Percentiles rank a stretch among this genome's conserved stretches.
These are phyloP conservation scores for Pithys albifrons DNA, from an alignment of 2,113 vertebrate species.

Conservation along the genomic window DNA sequence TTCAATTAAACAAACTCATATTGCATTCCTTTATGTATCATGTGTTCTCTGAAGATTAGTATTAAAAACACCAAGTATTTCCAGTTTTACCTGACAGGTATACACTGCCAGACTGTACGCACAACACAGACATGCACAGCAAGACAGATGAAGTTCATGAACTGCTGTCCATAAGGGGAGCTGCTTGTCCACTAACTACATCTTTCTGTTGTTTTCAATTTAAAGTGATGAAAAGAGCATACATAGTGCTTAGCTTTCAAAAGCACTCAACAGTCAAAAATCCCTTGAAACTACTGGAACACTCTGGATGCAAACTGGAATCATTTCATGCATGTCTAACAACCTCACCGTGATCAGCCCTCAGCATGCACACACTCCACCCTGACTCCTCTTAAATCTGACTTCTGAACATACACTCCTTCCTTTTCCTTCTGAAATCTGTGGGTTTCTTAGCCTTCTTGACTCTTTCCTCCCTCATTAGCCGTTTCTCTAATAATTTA, in stretches of 20 bases:
- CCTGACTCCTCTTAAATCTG: background rate
- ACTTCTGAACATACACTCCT: background rate
- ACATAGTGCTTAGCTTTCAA: background rate
- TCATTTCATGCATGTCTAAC: background rate
- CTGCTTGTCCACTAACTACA: background rate
- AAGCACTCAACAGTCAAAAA: background rate
- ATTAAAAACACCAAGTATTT: background rate
- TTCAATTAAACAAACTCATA: background rate
- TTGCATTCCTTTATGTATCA: background rate
- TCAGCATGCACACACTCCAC: background rate
- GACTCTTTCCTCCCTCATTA: background rate
- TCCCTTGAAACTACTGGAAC: background rate
- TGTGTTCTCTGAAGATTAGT: background rate
- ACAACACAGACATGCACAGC: background rate
- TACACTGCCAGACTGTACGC: background rate
- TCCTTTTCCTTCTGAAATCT: background rate
- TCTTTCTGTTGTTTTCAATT: background rate
- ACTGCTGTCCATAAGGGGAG: background rate
- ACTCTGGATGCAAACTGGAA: background rate
- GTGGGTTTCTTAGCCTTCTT: background rate
- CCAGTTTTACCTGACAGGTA: background rate
- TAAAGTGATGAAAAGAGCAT: background rate
- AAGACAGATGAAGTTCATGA: background rate
- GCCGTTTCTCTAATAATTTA: background rate
- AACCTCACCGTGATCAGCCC: background rate